Base-by-base conservation (phyloP, 2,888 invertebrate species). In the Oasisia sp. region DNA sequence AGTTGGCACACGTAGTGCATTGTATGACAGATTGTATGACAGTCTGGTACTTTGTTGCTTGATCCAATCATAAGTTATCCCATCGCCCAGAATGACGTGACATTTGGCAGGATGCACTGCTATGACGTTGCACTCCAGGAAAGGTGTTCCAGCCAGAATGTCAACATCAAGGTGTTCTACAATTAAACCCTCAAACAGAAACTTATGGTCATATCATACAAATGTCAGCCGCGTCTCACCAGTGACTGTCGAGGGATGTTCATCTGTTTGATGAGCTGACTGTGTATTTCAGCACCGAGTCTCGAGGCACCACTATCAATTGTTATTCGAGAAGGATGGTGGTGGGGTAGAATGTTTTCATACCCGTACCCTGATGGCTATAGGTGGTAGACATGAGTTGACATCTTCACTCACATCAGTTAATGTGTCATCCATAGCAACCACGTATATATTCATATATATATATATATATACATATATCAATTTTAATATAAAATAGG, bases 341-440 rank as follows among this genome's bases (percentile, higher is more conserved):
- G 93, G 8, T 91, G 38, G n/a, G 92, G 91, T 93, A 93, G 90
- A 93, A 94, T 32, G 91, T 93, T 74, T 94, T 93, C n/a, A 94
- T 32, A n/a, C n/a, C n/a, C n/a, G 45, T 45, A 45, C 45, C 45
- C 9, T 45, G 45, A 45, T 4, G 9, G 45, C 45, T 45, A 9
- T 45, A 45, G 9, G 45, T 45, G 45, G 45, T 45, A 45, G 45
- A 45, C 45, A 8, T 45, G 45, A 9, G 9, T 45, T 45, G 45
- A 45, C 45, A 45, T 45, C 45, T 45, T 45, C 45, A 45, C 45
- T 45, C 4, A 8, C 7, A 4, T 8, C 4, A 45, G 45, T 45
- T 8, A 45, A 45, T 45, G 45, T 45, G 45, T 45, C 45, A 8
- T 45, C 45, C 45, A 9, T 45, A 45, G 45, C 45, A 45, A 8